Conservation (phyloP, 2,797 vertebrate species). For the Myotis planiceps region DNA sequence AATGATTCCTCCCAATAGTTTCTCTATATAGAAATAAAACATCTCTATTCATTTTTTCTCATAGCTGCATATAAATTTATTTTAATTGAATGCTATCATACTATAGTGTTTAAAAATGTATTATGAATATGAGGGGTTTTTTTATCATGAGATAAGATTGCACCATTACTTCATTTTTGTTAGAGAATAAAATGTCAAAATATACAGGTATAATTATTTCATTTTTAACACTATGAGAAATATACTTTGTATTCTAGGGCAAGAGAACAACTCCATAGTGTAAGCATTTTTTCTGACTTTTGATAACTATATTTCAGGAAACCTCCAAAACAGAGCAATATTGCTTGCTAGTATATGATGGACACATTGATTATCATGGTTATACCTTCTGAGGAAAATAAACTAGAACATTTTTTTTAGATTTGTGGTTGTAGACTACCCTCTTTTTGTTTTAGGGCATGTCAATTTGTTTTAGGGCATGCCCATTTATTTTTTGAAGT, state of each 20-base stretch:
- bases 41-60: neutral
- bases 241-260: neutral
- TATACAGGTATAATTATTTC: neutral
- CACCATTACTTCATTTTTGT: neutral
- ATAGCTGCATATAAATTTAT: neutral
- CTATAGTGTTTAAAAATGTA: neutral
- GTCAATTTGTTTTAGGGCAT: constrained; percentile 9
- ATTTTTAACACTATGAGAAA: constrained; percentile 20
- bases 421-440: neutral
- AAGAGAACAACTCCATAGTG: neutral
- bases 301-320: neutral
- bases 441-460: neutral
- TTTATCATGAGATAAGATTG: neutral
- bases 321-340: neutral
- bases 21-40: neutral
- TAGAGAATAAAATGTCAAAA: constrained; percentile 14
- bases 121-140: neutral
- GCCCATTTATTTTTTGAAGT: constrained; percentile 45
- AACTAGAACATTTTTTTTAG: constrained; percentile 37
- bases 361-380: constrained; percentile 25
- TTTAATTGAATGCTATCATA: neutral
- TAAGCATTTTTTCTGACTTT: neutral
- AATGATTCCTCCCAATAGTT: neutral
- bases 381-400: constrained; percentile 54
- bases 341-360: neutral